Base-by-base conservation (phyloP, 37 sponge, comb jelly and placozoan genomes). In the Eunapius fragilis region DNA sequence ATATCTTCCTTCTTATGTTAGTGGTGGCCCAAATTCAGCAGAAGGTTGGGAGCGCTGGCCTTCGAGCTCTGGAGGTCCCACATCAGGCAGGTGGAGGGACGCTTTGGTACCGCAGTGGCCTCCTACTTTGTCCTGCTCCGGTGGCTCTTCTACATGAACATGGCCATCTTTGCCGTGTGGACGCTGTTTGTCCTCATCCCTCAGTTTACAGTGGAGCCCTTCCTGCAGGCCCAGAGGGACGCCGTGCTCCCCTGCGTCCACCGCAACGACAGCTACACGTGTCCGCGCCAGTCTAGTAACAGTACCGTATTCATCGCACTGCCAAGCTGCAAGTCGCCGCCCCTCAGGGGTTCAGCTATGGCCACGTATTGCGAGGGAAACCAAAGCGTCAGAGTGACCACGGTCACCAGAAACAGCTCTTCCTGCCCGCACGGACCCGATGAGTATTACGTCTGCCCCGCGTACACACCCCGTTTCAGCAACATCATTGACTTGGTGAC, bases 111-210 rank as follows among this genome's bases (percentile, higher is more conserved):
- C n/a, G 87, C 82, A 10, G 92, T 96, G 1, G 96, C 96, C 41
- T 97, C 98, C 35, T 97, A 97, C 84, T 97, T 97, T 50, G 68
- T 97, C 75, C 93, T 96, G 86, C 94, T 97, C 34, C 92, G 94
- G 32, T 97, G 89, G 87, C 75, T 97, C 17, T 93, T 97, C 37
- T 49, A 96, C 37, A 85, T 93, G 82, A 95, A 97, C 68, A 25
- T 97, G 11, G 41, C 96, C 49, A 88, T 93, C 78, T 85, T 87
- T 32, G 2, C 79, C 0, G 19, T 95, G 19, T 91, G 92, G 92
- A 81, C 88, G 26, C 68, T 82, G 14, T 88, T 97, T 32, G 80
- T 96, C 5, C 74, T 81, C 67, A 71, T 96, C 19, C 98, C 98
- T 0, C 90, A 96, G 48, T 36, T 91, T 67, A 31, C 85, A 4